A percentile compares a stretch with the other conserved stretches of the same genome.
Evolutionary conservation across 2,113 vertebrate species (phyloP).

Genomic region (Ceratotherium simum): DNA sequence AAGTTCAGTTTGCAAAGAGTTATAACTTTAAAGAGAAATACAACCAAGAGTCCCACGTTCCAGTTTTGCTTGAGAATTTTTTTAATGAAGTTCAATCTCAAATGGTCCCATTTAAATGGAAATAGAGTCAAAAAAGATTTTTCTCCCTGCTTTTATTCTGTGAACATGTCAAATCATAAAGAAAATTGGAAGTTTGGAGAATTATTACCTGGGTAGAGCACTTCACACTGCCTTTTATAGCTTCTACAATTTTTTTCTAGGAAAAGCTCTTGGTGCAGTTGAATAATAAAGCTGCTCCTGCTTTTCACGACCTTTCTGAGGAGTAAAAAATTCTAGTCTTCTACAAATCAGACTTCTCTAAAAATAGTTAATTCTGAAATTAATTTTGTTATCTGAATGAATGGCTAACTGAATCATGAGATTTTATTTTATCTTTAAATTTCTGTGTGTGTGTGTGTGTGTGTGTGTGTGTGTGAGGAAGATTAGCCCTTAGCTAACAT

Average conservation of each 20-base stretch:
- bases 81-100: neutral
- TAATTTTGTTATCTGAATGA: neutral
- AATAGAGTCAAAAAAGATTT: neutral
- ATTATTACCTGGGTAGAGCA: rapidly evolving
- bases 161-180: neutral
- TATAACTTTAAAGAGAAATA: slow-evolving; percentile 42
- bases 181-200: neutral
- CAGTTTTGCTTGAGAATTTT: slow-evolving; percentile 25
- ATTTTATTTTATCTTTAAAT: neutral
- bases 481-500: too few species aligned
- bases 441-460: too few species aligned
- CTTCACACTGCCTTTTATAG: neutral
- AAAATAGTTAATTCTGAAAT: slow-evolving; percentile 16
- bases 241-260: neutral
- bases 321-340: neutral
- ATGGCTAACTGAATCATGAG: neutral
- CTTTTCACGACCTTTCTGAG: neutral
- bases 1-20: slow-evolving; percentile 51
- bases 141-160: slow-evolving; percentile 1
- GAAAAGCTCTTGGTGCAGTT: neutral
- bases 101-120: neutral
- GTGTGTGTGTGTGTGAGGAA: too few species aligned
- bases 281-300: neutral
- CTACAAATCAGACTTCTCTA: neutral
- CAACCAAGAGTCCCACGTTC: neutral